phyloP scores from a whole-genome alignment of 2,113 vertebrate species.

The Carassius carassius region DNA sequence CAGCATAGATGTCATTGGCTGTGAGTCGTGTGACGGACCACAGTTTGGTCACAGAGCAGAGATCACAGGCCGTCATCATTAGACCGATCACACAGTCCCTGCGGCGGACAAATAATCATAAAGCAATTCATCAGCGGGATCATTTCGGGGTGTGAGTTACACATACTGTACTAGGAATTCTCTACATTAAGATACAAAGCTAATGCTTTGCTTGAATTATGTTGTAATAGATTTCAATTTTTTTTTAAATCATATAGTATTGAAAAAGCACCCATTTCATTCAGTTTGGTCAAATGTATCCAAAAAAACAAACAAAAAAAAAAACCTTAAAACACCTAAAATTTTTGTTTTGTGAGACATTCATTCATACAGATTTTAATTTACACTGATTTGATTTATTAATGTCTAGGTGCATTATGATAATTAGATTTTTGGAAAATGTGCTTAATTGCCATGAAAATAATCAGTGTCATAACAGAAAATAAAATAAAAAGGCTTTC shows the following conservation, averaged over 20 bases:
- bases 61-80: constrained; percentile 99
- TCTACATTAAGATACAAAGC: too few relatives aligned
- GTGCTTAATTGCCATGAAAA: neutral
- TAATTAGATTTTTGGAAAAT: neutral
- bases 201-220: too few relatives aligned
- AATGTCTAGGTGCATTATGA: too few relatives aligned
- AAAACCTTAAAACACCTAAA: neutral
- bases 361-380: neutral
- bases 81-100: constrained; percentile 96
- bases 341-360: neutral
- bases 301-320: too few relatives aligned
- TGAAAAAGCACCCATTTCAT: neutral
- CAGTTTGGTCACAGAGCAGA: constrained; percentile 96
- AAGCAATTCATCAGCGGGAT: neutral
- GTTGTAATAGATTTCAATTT: neutral
- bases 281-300: neutral
- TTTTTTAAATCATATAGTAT: neutral
- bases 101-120: constrained; percentile 64
- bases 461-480: too few relatives aligned
- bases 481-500: neutral
- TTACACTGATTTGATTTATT: too few relatives aligned
- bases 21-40: constrained; percentile 93
- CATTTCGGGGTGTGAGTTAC: neutral
- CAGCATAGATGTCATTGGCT: constrained; percentile 95
- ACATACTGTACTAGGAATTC: too few relatives aligned